Evolutionary conservation across 2,888 invertebrate species (phyloP).

Genomic region (Drosophila stalkeri): DNA sequence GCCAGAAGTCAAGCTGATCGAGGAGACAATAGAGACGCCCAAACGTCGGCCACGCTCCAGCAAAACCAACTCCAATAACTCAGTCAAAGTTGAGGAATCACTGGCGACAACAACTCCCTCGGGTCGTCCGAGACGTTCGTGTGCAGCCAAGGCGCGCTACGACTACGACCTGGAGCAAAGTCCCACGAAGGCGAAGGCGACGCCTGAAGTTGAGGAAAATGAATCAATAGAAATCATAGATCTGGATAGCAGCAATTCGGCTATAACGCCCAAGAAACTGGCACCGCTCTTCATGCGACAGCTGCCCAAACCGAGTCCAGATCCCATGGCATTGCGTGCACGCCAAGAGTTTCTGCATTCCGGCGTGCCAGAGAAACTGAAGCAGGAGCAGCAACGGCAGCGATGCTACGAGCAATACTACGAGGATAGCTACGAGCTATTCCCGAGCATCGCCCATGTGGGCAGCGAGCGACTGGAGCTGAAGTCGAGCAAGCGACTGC

Average conservation of each 20-base stretch:
- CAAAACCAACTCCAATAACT: constrained; percentile 15
- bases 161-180: constrained; percentile 79
- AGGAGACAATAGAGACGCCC: constrained; percentile 39
- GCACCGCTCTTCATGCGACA: constrained; percentile 90
- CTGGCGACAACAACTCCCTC: constrained; percentile 51
- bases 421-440: constrained; percentile 85
- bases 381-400: constrained; percentile 86
- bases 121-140: constrained; percentile 80
- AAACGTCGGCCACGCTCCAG: constrained; percentile 45
- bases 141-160: constrained; percentile 81
- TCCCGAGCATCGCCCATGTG: constrained; percentile 89
- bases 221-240: constrained; percentile 70
- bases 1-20: not conserved
- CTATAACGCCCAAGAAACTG: constrained; percentile 85
- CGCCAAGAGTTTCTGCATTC: constrained; percentile 90
- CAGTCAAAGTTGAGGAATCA: constrained; percentile 7
- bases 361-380: constrained; percentile 89
- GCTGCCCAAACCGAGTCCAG: constrained; percentile 86
- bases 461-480: constrained; percentile 19
- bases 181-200: constrained; percentile 60
- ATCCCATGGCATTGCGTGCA: constrained; percentile 88
- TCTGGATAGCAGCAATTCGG: constrained; percentile 73
- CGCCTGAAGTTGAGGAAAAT: constrained; percentile 13
- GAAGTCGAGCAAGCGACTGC: not conserved
- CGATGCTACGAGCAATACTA: constrained; percentile 44